Evolutionary conservation across 2,113 vertebrate species (phyloP).

Genomic region (Bagarius yarrelli): DNA sequence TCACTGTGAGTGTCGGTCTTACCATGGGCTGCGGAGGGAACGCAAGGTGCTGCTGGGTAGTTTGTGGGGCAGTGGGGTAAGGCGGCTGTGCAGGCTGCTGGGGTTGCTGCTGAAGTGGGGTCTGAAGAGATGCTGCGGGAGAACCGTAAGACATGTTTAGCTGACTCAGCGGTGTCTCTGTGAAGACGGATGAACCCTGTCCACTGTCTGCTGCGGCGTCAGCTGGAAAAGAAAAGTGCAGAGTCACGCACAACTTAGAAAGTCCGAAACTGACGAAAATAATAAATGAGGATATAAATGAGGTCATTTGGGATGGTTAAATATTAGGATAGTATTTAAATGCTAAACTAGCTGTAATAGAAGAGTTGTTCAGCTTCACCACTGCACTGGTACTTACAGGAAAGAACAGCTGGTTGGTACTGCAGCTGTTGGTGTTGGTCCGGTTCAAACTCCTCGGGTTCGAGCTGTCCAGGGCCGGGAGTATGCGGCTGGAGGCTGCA

Average conservation of each 20-base stretch:
- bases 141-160: conserved; percentile 84
- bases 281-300: not conserved
- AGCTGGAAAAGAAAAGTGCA: conserved; percentile 63
- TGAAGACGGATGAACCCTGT: conserved; percentile 87
- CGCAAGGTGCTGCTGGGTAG: conserved; percentile 73
- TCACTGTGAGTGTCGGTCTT: conserved; percentile 64
- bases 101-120: conserved; percentile 68
- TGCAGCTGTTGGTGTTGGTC: conserved; percentile 87
- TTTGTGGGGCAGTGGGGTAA: conserved; percentile 63
- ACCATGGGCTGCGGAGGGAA: conserved; percentile 82
- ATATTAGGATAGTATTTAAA: not conserved
- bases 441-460: conserved; percentile 85
- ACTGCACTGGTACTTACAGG: conserved; percentile 74
- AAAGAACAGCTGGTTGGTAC: conserved; percentile 80
- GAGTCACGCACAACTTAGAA: not conserved
- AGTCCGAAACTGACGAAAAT: not conserved
- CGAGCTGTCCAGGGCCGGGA: conserved; percentile 72
- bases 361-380: not conserved
- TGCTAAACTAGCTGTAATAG: not conserved
- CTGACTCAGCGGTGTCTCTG: conserved; percentile 81
- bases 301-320: not conserved
- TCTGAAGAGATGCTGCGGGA: conserved; percentile 65
- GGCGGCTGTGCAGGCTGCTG: conserved; percentile 64
- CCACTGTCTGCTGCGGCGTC: conserved; percentile 88
- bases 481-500: conserved; percentile 51